Conservation (phyloP, 1,140 invertebrate genomes). For the Argopecten irradians region DNA sequence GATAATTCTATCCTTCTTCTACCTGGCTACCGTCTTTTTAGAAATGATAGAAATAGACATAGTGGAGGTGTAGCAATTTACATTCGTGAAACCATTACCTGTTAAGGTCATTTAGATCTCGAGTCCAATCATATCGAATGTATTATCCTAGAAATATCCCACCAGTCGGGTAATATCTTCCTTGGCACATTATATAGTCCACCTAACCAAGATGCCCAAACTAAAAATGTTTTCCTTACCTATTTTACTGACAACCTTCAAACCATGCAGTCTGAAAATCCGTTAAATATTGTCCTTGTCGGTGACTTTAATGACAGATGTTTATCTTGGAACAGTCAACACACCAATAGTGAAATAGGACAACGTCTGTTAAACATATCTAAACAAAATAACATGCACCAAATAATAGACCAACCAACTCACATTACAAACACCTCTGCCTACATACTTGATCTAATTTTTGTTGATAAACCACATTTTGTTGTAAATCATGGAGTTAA, state of each 20-base stretch:
- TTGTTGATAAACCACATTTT: not conserved
- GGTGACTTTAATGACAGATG: not conserved
- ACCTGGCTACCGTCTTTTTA: too few species aligned
- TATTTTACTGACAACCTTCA: not conserved
- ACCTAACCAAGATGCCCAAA: not conserved
- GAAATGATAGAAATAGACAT: too few species aligned
- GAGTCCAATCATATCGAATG: not conserved
- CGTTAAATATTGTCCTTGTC: too few species aligned
- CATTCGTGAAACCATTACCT: not conserved
- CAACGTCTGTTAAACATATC: not conserved
- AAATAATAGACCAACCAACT: not conserved
- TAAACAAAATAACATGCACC: not conserved
- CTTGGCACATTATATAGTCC: not conserved
- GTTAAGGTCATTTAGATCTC: not conserved
- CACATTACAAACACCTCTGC: not conserved
- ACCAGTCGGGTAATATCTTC: too few species aligned
- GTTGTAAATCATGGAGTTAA: not conserved
- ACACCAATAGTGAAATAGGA: not conserved
- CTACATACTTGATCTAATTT: not conserved
- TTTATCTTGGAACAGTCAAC: not conserved
- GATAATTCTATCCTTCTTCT: too few species aligned
- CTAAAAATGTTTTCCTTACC: not conserved
- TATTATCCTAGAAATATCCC: too few species aligned
- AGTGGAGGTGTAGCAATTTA: not conserved
- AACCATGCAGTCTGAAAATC: not conserved